Base-by-base conservation (phyloP, 1,140 invertebrate genomes). In the Papilio polyxenes region DNA sequence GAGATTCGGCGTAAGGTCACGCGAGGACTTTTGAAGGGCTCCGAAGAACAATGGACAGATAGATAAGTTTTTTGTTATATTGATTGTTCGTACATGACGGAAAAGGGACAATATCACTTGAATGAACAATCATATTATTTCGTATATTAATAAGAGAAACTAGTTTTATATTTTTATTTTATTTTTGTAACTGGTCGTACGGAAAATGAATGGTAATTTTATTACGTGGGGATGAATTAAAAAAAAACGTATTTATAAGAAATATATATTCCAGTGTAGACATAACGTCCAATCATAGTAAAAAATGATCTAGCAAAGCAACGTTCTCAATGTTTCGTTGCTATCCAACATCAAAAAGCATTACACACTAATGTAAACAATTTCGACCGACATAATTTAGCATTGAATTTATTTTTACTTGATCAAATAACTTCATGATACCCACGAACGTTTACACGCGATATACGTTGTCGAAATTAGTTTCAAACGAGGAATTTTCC, bases 401-500 rank as follows among this genome's bases (percentile, higher is more conserved):
- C 65, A 72, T 72, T 72, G 65, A 72, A 72, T 72, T 72, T 72
- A 72, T 72, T 72, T 72, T 72, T 72, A 37, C 65, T 72, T 37
- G 65, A 72, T 72, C 65, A 37, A 81, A 75, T 62, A 81, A 17
- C 51, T 75, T 49, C 49, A 75, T 81, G 62, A 75, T n/a, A 11
- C 37, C 72, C 49, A 81, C 37, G 48, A 74, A 81, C 49, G 72
- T 51, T 56, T 15, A 10, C 17, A 20, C 62, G 79, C 72, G 80
- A 69, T 76, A 56, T 48, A 53, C 59, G 75, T 81, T 85, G 82
- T 56, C 4, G 82, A 86, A 89, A 87, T 89, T 84, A 83, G 80
- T 84, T 89, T 86, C 44, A 80, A 83, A 88, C 85, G 88, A 82
- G 88, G 88, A 87, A 85, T 87, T 89, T 86, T 86, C 87, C 84